phyloP scores from a whole-genome alignment of 2,797 vertebrate species.

The Coregonus ussuriensis region DNA sequence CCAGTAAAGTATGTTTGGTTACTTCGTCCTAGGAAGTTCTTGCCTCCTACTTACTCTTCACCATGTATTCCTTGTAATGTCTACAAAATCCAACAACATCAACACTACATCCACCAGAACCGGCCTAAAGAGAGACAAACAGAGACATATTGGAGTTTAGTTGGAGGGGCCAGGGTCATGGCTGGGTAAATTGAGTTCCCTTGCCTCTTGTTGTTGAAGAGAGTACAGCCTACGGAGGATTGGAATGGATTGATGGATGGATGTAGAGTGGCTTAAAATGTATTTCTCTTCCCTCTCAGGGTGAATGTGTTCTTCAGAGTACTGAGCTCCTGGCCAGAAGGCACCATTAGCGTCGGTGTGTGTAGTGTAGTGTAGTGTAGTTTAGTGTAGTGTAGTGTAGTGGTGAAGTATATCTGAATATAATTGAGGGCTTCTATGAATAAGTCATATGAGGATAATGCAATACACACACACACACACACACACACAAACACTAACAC shows the following conservation, averaged over 20 bases:
- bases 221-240: constrained; percentile 61
- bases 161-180: constrained; percentile 20
- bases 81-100: neutral
- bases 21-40: neutral
- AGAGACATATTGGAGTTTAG: neutral
- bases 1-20: neutral
- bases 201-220: constrained; percentile 58
- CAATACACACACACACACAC: neutral
- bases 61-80: neutral
- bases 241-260: constrained; percentile 60
- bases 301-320: constrained; percentile 62
- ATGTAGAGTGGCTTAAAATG: constrained; percentile 65
- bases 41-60: neutral
- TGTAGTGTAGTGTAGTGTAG: constrained; percentile 41
- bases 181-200: constrained; percentile 42
- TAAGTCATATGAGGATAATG: neutral
- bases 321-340: constrained; percentile 60
- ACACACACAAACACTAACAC: neutral
- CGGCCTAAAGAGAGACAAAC: neutral
- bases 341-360: constrained; percentile 59
- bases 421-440: neutral
- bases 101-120: neutral
- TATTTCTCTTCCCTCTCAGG: constrained; percentile 61
- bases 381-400: constrained; percentile 25
- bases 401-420: constrained; percentile 38